phyloP scores from a whole-genome alignment of 2,113 vertebrate species.

The Corythoichthys intestinalis region DNA sequence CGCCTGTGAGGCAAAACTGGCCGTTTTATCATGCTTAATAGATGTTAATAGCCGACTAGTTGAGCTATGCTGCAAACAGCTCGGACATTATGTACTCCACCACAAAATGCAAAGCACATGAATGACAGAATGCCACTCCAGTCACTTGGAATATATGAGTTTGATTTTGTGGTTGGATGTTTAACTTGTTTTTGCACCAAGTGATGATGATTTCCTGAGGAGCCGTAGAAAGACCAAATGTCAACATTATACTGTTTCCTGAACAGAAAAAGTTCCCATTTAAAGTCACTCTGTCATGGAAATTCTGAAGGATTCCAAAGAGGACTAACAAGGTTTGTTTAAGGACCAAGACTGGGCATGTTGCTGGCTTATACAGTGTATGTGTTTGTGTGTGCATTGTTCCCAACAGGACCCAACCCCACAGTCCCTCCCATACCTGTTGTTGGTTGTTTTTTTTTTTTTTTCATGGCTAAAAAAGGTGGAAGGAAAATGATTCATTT shows the following conservation, averaged over 20 bases:
- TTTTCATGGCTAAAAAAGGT: constrained; percentile 79
- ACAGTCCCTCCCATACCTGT: constrained; percentile 35
- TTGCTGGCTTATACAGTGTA: constrained; percentile 41
- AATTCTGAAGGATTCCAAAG: constrained; percentile 49
- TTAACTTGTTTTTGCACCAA: constrained; percentile 16
- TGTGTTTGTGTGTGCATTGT: background rate
- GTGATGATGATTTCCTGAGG: constrained; percentile 27
- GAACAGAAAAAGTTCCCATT: constrained; percentile 35
- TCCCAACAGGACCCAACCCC: constrained; percentile 49
- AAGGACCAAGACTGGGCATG: constrained; percentile 38
- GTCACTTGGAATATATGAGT: constrained; percentile 1
- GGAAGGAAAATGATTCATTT: constrained; percentile 62
- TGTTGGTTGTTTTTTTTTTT: background rate
- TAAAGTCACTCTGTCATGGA: constrained; percentile 61
- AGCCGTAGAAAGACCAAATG: constrained; percentile 15
- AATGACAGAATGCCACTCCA: background rate
- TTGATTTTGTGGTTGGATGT: background rate
- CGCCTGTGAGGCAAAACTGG: constrained; percentile 40
- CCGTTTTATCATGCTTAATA: constrained; percentile 5
- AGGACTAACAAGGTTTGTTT: constrained; percentile 36
- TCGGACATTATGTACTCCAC: constrained; percentile 1
- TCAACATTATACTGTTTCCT: constrained; percentile 29
- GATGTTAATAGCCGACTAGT: constrained; percentile 16
- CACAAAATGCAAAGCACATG: background rate
- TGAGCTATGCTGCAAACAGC: constrained; percentile 12